Base-by-base conservation (phyloP, 2,888 invertebrate species). In the Apocheima hispidaria region DNA sequence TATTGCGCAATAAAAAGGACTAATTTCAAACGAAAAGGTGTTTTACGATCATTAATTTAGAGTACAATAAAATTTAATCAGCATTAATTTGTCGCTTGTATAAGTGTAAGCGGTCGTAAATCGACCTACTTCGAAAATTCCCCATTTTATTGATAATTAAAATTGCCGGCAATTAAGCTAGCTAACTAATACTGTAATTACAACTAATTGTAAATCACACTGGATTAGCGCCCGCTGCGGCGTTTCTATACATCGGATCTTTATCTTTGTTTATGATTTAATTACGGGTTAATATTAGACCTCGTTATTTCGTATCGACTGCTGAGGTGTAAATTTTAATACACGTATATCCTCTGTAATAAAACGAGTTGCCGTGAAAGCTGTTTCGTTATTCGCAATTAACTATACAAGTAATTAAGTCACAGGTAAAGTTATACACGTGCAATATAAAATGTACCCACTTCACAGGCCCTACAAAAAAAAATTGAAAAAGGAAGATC, bases 211-310 rank as follows among this genome's bases (percentile, higher is more conserved):
- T 91, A 90, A 89, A 90, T 90, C 86, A 87, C 68, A 69, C 69
- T 75, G 83, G 92, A 90, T 92, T 89, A 89, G 81, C 70, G 66
- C 70, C 64, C 68, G 75, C 50, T 60, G 81, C 86, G 91, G 90
- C 75, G 73, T 82, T 82, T 84, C 84, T 87, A 82, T 75, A 77
- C 70, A 74, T 75, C 67, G 71, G 80, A 79, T 79, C 81, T 87
- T 87, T 88, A 90, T 90, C 88, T 86, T 74, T 79, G 74, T 92
- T 92, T 91, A 92, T 90, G 84, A 79, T 88, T 89, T 92, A 92
- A 92, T 92, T 92, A 90, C 80, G 74, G 73, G 80, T 84, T 85
- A 83, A 81, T 80, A 77, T 78, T 75, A 70, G 70, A 65, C 66
- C 78, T 79, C 74, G 79, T 83, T 82, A 78, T 77, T 77, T 79